phyloP scores from a whole-genome alignment of 1,140 invertebrate species.

The Sesamia nonagrioides region DNA sequence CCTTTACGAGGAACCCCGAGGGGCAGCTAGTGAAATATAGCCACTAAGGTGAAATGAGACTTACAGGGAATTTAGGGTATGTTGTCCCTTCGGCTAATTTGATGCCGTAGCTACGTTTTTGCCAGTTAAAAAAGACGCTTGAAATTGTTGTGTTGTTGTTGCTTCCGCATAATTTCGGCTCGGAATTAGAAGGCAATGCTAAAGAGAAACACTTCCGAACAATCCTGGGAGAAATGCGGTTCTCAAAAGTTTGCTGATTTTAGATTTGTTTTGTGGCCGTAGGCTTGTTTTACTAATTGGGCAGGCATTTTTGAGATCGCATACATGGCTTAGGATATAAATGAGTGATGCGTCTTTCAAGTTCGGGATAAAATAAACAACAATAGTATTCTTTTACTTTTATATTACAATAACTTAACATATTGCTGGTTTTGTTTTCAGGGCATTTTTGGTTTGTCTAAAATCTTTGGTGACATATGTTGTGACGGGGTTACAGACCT shows the following conservation, averaged over 20 bases:
- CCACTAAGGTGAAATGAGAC: constrained; percentile 50
- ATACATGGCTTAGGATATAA: neutral
- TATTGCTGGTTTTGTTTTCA: no score
- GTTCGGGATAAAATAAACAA: no score
- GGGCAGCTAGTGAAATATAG: constrained; percentile 58
- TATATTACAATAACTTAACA: no score
- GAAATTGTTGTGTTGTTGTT: constrained; percentile 24
- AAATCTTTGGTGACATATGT: no score
- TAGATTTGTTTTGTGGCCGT: neutral
- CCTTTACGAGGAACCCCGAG: constrained; percentile 59
- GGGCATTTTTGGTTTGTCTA: no score
- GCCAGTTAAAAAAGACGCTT: constrained; percentile 15
- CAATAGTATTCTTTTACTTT: no score
- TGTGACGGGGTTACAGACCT: no score
- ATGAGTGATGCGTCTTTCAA: no score
- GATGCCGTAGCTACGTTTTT: constrained; percentile 42
- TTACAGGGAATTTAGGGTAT: constrained; percentile 56
- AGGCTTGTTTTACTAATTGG: neutral
- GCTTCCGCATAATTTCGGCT: constrained; percentile 21
- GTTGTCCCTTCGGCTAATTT: constrained; percentile 57
- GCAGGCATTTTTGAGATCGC: neutral
- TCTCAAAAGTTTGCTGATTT: constrained; percentile 16
- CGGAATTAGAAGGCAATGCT: constrained; percentile 15
- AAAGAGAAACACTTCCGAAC: constrained; percentile 3
- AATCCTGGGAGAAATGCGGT: constrained; percentile 19